Percentiles rank a stretch among this genome's conserved stretches.
These are phyloP conservation scores for Volucella inflata DNA, from an alignment of 2,888 invertebrate species.

Conservation along the genomic window DNA sequence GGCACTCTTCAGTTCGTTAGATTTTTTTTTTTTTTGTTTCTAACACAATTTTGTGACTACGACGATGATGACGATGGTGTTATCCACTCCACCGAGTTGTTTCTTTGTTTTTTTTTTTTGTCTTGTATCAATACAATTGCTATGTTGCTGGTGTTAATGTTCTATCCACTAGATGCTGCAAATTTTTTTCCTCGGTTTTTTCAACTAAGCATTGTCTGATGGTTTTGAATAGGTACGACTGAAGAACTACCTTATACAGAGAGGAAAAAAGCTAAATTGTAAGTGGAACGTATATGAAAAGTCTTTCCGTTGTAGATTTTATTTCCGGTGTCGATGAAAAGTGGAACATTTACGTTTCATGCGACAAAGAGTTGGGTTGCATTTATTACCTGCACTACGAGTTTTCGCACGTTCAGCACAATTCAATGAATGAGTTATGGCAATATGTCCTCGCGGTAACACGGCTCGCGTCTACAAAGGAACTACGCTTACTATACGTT, in stretches of 20 bases:
- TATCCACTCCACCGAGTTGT: conserved; percentile 46
- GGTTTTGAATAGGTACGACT: conserved; percentile 36
- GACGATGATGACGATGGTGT: conserved; percentile 50
- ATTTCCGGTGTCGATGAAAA: conserved; percentile 72
- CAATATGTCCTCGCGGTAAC: neutral
- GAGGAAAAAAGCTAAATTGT: conserved; percentile 18
- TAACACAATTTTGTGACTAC: conserved; percentile 29
- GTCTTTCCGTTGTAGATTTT: conserved; percentile 62
- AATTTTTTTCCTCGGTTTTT: conserved; percentile 15
- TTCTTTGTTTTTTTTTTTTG: conserved; percentile 2
- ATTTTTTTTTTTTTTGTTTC: conserved; percentile 20
- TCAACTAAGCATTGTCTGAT: conserved; percentile 17
- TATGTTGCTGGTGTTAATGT: conserved; percentile 54
- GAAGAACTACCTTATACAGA: neutral
- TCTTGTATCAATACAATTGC: neutral
- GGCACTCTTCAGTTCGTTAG: conserved; percentile 22
- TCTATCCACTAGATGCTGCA: conserved; percentile 33
- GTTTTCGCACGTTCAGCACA: conserved; percentile 18
- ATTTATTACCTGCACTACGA: conserved; percentile 44
- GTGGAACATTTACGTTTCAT: conserved; percentile 57
- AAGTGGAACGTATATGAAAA: conserved; percentile 43
- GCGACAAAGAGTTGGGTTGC: conserved; percentile 18
- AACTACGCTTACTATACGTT: neutral
- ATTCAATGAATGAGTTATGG: conserved; percentile 35
- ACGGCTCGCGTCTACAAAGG: conserved; percentile 48